phyloP scores from a whole-genome alignment of 2,888 invertebrate genomes.

The Leptinotarsa tumamoca region DNA sequence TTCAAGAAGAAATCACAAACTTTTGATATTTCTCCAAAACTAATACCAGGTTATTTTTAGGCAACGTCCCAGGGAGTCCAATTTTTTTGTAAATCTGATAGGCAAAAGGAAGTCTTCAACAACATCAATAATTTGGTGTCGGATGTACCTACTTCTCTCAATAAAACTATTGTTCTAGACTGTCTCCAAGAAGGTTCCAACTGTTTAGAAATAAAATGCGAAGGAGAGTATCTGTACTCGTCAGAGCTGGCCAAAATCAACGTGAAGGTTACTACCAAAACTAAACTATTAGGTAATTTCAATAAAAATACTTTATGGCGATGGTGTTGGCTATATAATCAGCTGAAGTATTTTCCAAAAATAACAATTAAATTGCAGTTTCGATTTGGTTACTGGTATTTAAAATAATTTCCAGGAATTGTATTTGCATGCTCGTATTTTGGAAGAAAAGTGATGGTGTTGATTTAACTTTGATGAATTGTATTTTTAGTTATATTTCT shows the following conservation, averaged over 20 bases:
- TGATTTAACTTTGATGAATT: no score
- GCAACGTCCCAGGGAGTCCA: neutral
- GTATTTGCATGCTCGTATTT: no score
- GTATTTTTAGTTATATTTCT: no score
- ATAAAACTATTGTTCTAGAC: conserved; percentile 36
- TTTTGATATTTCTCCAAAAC: no score
- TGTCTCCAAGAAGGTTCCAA: conserved; percentile 34
- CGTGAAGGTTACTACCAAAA: conserved; percentile 36
- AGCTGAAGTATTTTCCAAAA: neutral
- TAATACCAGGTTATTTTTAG: neutral
- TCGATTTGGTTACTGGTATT: no score
- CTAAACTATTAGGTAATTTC: conserved; percentile 38
- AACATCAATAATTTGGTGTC: conserved; percentile 24
- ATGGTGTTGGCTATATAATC: neutral
- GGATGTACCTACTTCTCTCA: conserved; percentile 25
- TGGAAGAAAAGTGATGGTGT: no score
- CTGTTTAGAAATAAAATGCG: conserved; percentile 40
- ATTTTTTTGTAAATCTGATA: conserved; percentile 29
- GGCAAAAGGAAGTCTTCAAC: conserved; percentile 10
- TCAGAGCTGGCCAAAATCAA: conserved; percentile 41
- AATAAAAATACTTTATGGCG: neutral
- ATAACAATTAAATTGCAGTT: neutral
- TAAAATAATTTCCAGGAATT: no score
- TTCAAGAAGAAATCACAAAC: no score
- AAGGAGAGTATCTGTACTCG: conserved; percentile 41